phyloP scores from a whole-genome alignment of 2,113 vertebrate species.

The Pardalotus punctatus region DNA sequence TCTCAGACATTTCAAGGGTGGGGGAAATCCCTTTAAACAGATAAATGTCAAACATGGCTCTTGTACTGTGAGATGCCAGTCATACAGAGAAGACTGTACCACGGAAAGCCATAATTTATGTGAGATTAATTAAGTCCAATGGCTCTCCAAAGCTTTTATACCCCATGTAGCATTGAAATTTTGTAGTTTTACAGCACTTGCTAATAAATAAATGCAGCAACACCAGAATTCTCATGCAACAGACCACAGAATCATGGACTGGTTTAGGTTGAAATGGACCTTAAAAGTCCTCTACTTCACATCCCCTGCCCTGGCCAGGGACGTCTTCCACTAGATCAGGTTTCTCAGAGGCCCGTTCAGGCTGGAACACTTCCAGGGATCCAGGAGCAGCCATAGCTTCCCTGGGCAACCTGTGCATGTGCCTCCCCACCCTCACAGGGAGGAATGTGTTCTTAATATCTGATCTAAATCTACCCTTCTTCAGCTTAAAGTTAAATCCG shows the following conservation, averaged over 20 bases:
- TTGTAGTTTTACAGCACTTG: not conserved
- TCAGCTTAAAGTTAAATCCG: not conserved
- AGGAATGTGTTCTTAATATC: not conserved
- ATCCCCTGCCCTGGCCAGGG: not conserved
- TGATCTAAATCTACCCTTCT: not conserved
- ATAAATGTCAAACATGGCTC: not conserved
- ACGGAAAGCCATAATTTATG: not conserved
- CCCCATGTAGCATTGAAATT: not conserved
- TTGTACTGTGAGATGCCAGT: too few relatives aligned
- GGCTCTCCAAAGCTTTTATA: not conserved
- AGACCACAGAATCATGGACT: not conserved
- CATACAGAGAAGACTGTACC: rapidly evolving
- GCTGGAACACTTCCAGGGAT: not conserved
- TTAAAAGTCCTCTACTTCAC: not conserved
- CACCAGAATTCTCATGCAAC: not conserved
- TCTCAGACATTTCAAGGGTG: not conserved
- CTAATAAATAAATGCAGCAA: not conserved
- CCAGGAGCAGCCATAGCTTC: not conserved
- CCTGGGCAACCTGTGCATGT: not conserved
- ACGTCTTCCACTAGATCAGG: not conserved
- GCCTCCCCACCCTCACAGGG: not conserved
- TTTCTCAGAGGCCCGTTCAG: not conserved
- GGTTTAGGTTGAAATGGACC: not conserved
- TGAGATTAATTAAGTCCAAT: not conserved
- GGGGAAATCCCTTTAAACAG: not conserved